Base-by-base conservation (phyloP, 1,140 invertebrate genomes). In the Ectropis grisescens region DNA sequence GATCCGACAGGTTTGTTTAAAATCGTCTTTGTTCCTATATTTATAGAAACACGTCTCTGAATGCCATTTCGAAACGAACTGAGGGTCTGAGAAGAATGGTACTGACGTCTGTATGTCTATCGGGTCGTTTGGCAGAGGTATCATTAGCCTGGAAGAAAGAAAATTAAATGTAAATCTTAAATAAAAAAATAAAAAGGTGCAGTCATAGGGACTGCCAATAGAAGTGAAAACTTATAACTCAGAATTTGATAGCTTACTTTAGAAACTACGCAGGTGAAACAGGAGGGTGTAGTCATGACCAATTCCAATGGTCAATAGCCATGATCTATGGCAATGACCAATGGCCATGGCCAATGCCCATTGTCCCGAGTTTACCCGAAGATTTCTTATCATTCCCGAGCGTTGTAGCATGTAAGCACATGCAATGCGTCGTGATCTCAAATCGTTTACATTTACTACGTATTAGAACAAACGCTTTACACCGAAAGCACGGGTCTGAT, bases 61-160 rank as follows among this genome's bases (percentile, higher is more conserved):
- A 23, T 47, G 57, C 61, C 61, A 72, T 33, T 62, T 58, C 0
- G n/a, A 19, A 10, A 12, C 41, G 24, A 76, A 69, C 11, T 41
- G 16, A 2, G 33, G 13, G 23, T 74, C 68, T 0, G 35, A 26
- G 37, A 67, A 70, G 41, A 67, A 76, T 1, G 71, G 68, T 11
- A 65, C 60, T 2, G 33, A 1, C 0, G 61, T 76, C 32, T 58
- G 47, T 1, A 74, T 58, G 29, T 76, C 71, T 15, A 76, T 13
- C 0, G 36, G 41, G 6, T 66, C 49, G 6, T 48, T 10, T 12
- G 25, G 29, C 4, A 76, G 24, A 0, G 71, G 71, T 23, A 76
- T 19, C 1, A 72, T 39, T 25, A 76, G 37, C 11, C 71, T 76
- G 54, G 1, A 41, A n/a, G 47, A 44, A 28, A 11, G 28, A 14